These are phyloP conservation scores for Rhagonycha fulva DNA, from an alignment of 2,888 invertebrate species.

Conservation along the genomic window DNA sequence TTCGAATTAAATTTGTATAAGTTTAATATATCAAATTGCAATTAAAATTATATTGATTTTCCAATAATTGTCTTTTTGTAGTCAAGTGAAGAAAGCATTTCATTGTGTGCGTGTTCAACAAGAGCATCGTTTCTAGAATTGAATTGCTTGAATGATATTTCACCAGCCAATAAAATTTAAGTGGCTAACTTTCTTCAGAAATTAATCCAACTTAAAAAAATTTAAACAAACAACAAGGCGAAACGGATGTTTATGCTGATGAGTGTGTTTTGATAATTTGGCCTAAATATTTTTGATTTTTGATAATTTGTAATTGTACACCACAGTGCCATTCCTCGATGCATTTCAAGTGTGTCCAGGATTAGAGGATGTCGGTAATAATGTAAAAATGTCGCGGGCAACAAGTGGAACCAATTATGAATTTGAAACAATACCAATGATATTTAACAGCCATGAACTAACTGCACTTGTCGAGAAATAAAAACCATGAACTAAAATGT, in stretches of 20 bases:
- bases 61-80: background rate
- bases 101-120: background rate
- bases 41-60: too few relatives aligned
- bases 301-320: background rate
- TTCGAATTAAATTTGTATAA: too few relatives aligned
- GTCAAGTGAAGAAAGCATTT: background rate
- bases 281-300: background rate
- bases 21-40: too few relatives aligned
- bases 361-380: conserved; percentile 44
- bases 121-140: background rate
- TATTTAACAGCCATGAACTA: conserved; percentile 24
- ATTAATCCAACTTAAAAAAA: too few relatives aligned
- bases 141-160: background rate
- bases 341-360: conserved; percentile 15
- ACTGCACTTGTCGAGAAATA: background rate
- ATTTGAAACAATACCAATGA: conserved; percentile 25
- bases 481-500: background rate
- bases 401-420: conserved; percentile 47
- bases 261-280: background rate
- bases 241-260: background rate
- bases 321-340: conserved; percentile 5
- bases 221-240: background rate
- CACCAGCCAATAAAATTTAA: background rate
- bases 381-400: conserved; percentile 45
- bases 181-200: background rate